These are phyloP conservation scores for Microcebus murinus DNA, from an alignment of 2,113 vertebrate genomes.

Conservation along the genomic window DNA sequence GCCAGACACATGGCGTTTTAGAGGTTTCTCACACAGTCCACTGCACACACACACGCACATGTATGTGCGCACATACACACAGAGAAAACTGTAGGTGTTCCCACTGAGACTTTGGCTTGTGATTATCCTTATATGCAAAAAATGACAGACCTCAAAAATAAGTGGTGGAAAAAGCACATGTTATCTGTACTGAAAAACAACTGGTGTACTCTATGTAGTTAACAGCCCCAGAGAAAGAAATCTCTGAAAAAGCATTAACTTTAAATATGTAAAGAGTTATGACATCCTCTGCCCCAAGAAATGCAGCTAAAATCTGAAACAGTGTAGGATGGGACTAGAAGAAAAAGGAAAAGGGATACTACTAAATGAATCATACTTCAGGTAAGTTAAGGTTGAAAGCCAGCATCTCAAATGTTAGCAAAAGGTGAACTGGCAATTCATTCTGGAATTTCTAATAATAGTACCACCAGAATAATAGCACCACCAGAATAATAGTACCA, in stretches of 20 bases:
- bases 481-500: neutral
- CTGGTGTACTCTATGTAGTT: neutral
- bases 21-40: neutral
- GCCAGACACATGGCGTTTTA: neutral
- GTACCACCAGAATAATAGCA: neutral
- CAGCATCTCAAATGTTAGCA: neutral
- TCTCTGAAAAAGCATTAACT: neutral
- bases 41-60: neutral
- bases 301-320: neutral
- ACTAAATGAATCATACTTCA: neutral
- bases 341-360: neutral
- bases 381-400: neutral
- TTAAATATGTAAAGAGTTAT: neutral
- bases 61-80: neutral
- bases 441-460: neutral
- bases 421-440: neutral
- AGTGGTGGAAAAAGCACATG: neutral
- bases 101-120: neutral
- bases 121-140: neutral
- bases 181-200: neutral
- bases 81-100: neutral
- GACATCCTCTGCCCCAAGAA: neutral
- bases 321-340: neutral
- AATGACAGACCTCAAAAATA: neutral
- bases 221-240: neutral